Conservation (phyloP, 1,140 invertebrate species). For the Globodera rostochiensis region DNA sequence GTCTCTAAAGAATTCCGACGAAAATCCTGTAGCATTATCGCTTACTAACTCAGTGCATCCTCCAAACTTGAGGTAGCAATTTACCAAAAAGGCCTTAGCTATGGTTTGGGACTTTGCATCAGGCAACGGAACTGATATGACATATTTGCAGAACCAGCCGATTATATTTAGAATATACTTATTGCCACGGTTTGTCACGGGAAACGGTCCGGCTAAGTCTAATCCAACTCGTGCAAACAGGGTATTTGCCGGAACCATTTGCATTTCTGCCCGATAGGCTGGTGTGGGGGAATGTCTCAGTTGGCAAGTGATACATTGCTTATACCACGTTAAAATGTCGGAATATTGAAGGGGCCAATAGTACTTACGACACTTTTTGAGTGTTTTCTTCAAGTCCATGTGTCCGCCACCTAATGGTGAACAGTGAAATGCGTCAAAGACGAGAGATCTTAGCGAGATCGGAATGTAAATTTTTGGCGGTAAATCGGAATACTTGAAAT, state of each 20-base stretch:
- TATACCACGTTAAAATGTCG: constrained; percentile 12
- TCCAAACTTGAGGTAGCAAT: constrained; percentile 25
- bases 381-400: constrained; percentile 19
- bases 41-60: constrained; percentile 9
- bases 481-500: constrained; percentile 29
- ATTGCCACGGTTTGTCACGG: constrained; percentile 15
- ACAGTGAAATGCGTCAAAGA: not conserved
- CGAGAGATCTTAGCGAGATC: constrained; percentile 19
- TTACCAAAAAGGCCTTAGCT: constrained; percentile 12
- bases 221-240: not conserved
- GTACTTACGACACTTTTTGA: constrained; percentile 16
- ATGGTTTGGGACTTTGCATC: constrained; percentile 19
- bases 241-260: constrained; percentile 15
- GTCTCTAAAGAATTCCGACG: not conserved
- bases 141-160: constrained; percentile 32
- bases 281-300: constrained; percentile 19
- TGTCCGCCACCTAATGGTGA: constrained; percentile 33
- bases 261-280: constrained; percentile 10
- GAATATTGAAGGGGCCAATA: constrained; percentile 11
- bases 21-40: constrained; percentile 23
- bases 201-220: constrained; percentile 29
- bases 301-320: constrained; percentile 24
- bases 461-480: constrained; percentile 26
- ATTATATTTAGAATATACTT: constrained; percentile 33
- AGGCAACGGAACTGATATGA: constrained; percentile 16